Base-by-base conservation (phyloP, 2,113 vertebrate species). In the Eclectus roratus region DNA sequence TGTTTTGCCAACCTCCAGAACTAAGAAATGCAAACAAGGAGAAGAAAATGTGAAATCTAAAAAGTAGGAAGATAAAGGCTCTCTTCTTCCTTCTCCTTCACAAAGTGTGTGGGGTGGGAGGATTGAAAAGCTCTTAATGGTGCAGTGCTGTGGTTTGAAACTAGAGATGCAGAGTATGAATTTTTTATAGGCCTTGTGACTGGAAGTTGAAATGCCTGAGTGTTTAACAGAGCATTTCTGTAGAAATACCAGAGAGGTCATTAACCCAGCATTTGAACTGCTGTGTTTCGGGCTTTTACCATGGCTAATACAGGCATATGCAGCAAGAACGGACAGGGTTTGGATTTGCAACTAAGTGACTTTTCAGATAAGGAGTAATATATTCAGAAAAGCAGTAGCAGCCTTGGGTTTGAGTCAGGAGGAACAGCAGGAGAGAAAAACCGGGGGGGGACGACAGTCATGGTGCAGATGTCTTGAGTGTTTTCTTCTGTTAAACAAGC, bases 111-210 rank as follows among this genome's bases (percentile, higher is more conserved):
- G 70, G 77, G 91, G 56, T 86, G 41, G 60, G 72, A 95, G 92
- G 69, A 60, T 71, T 96, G 95, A 78, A 96, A 96, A 95, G 72
- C 94, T 94, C 93, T 88, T 96, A 84, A 87, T 91, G 94, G 84
- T 93, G 80, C 33, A 96, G 77, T 9, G 39, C 88, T 80, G 88
- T 37, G 85, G 95, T 95, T 96, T 97, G 95, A 97, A 96, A 97
- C 83, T 17, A 17, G 94, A 96, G 92, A 88, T 92, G 88, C 72
- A 79, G 85, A 74, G 76, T 86, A 91, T 94, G 93, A 96, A 97
- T 96, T 97, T 96, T 97, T 96, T 96, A 97, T 97, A 41, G 65
- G 69, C 86, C 96, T 94, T 94, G 93, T 97, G 95, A 92, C 93
- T 90, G 92, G 4, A 86, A 86, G 94, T 52, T 93, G 93, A 79